Evolutionary conservation across 2,113 vertebrate species (phyloP).

Genomic region (Danio rerio): DNA sequence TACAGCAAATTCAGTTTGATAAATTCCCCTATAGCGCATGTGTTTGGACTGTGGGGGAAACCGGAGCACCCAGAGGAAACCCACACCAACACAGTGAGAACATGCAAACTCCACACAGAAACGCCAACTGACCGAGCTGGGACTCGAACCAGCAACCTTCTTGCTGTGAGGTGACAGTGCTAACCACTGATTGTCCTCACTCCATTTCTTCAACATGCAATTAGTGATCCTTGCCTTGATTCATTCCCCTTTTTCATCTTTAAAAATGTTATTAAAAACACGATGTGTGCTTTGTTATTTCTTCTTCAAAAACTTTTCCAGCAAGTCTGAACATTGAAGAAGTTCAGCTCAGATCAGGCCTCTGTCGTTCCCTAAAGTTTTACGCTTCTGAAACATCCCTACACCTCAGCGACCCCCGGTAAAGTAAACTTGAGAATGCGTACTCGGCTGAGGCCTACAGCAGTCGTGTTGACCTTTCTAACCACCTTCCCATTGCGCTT

Average conservation of each 20-base stretch:
- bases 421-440: slow-evolving; percentile 1
- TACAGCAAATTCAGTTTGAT: no score
- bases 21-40: no score
- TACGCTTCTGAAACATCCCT: background rate
- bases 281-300: background rate
- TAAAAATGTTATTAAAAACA: background rate
- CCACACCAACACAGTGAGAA: no score
- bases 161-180: no score
- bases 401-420: background rate
- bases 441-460: background rate
- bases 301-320: background rate
- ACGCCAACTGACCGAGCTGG: no score
- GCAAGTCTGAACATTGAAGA: background rate
- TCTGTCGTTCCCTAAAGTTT: slow-evolving; percentile 13
- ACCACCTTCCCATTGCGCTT: background rate
- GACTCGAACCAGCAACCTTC: no score
- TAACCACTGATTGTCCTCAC: no score
- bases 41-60: no score
- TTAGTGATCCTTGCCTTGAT: background rate
- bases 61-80: no score
- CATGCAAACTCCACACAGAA: no score
- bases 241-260: background rate
- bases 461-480: slow-evolving; percentile 6
- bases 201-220: background rate
- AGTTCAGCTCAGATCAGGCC: background rate